Evolutionary conservation across 1,140 invertebrate genomes (phyloP), one percentile per base, ranked within the genome.

Genomic region (Zaprionus africanus): DNA sequence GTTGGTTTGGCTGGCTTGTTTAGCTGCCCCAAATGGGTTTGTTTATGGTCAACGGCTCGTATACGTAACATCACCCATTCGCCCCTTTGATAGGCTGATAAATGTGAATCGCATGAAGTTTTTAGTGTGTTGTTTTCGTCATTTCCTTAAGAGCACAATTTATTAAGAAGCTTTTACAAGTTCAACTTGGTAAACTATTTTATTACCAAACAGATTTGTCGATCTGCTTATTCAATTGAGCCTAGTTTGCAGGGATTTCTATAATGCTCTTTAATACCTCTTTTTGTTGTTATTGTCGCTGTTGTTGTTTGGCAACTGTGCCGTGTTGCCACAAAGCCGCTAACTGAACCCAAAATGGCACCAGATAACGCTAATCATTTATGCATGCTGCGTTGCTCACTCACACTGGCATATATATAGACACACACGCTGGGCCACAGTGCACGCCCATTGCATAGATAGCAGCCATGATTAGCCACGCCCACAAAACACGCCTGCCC

Each of bases 331-430:
- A 13, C 13, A 34, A 38, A 28, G 36, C 57, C 57, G 59, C 67
- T 51, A 70, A 75, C 38, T 51, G 34, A 57, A 43, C 31, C 7
- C 66, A 57, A 57, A 75, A 70, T 53, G 61, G 31, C 63, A 54
- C n/a, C 60, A 70, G 67, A 70, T 58, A 70, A 60, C 43, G 60
- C 60, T 41, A 63, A 41, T 76, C 63, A 76, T 64, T 70, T 76
- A 76, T 76, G 67, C 73, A 76, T 54, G 67, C 22, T 63, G 41
- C 36, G 66, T 63, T 75, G 28, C 63, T 56, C 51, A 56, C 36
- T 13, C 66, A 67, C 56, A 57, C 54, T 43, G 0, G 41, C 41
- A 43, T 34, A 34, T 34, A 34, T 2, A 38, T 15, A 38, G 2
- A 49, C 7, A 36, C 17, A 22, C 9, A 67, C 15, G 11, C 6